Conservation (phyloP, 2,113 vertebrate genomes). For the Thunnus thynnus region DNA sequence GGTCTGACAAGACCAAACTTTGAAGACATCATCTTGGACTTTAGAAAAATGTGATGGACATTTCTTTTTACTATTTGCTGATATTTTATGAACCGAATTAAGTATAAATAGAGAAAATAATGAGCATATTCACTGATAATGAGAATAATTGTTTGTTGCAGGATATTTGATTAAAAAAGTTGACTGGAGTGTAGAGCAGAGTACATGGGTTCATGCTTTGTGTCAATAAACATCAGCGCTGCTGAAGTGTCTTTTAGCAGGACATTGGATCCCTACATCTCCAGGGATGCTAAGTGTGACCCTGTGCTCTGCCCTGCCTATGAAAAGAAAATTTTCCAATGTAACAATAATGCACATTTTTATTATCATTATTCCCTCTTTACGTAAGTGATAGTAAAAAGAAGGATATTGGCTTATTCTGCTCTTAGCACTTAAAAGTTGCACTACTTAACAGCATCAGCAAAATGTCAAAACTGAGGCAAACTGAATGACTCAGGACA, state of each 20-base stretch:
- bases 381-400: constrained; percentile 1
- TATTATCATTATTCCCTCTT: constrained; percentile 6
- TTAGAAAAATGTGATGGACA: not conserved
- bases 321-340: not conserved
- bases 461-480: constrained; percentile 39
- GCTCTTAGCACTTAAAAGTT: constrained; percentile 18
- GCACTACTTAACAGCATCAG: constrained; percentile 26
- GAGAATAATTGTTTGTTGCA: constrained; percentile 10
- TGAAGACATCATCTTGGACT: not conserved
- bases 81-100: not conserved
- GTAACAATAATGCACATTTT: constrained; percentile 23
- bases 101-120: constrained; percentile 2
- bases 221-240: not conserved
- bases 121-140: not conserved
- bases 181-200: not conserved
- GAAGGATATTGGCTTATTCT: not conserved
- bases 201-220: constrained; percentile 1
- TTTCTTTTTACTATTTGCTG: not conserved
- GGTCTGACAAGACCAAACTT: not conserved
- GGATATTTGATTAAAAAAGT: not conserved
- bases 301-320: not conserved
- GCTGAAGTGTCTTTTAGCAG: constrained; percentile 17
- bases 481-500: constrained; percentile 40
- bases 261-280: not conserved
- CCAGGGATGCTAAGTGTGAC: constrained; percentile 5